A percentile compares a stretch with the other conserved stretches of the same genome.
Evolutionary conservation across 1,140 invertebrate genomes (phyloP).

Genomic region (Steinernema khuongi): DNA sequence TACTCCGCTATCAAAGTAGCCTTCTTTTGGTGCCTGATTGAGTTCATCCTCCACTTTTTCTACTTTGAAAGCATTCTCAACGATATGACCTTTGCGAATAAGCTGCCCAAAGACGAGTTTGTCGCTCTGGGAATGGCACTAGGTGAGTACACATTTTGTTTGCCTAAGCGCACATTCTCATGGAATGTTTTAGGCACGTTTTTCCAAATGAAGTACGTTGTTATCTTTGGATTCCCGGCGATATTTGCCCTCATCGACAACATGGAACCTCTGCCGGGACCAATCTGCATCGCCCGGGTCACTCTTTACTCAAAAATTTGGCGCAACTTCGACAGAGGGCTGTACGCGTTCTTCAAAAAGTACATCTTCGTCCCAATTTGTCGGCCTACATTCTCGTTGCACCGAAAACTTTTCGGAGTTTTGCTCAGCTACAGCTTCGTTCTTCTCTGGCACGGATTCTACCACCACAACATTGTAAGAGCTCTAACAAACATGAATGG

Average conservation of each 20-base stretch:
- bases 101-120: conserved; percentile 55
- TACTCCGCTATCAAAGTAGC: conserved; percentile 40
- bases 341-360: conserved; percentile 55
- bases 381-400: conserved; percentile 48
- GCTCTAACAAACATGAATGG: neutral
- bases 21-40: conserved; percentile 53
- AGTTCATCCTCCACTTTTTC: conserved; percentile 52
- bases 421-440: conserved; percentile 55
- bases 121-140: conserved; percentile 57
- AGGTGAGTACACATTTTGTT: conserved; percentile 32
- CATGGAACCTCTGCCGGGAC: conserved; percentile 52
- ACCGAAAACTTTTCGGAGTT: conserved; percentile 51
- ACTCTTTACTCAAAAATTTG: conserved; percentile 57
- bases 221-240: conserved; percentile 56
- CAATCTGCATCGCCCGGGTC: conserved; percentile 54
- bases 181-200: conserved; percentile 42
- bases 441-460: conserved; percentile 57
- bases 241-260: conserved; percentile 52
- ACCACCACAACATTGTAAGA: conserved; percentile 56
- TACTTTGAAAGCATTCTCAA: conserved; percentile 54
- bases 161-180: neutral
- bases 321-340: conserved; percentile 54
- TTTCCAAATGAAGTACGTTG: conserved; percentile 58
- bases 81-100: conserved; percentile 40
- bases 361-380: conserved; percentile 59